Conservation (phyloP, 2,888 invertebrate species). For the Keiferia lycopersicella region DNA sequence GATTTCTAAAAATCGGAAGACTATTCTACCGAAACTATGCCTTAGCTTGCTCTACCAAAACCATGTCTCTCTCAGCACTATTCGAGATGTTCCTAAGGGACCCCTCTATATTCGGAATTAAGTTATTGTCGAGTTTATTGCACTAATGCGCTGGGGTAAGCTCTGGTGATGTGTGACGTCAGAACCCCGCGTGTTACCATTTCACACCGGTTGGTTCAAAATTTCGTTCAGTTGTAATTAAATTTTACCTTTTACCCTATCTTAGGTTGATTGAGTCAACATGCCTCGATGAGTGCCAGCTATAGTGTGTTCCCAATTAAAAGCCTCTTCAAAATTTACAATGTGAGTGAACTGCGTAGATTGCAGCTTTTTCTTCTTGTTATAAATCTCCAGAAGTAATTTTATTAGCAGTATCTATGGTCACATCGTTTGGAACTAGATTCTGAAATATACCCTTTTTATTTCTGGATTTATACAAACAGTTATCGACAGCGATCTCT, state of each 20-base stretch:
- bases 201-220: constrained; percentile 31
- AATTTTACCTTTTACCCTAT: not conserved
- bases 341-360: no score
- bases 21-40: not conserved
- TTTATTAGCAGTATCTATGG: not conserved
- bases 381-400: no score
- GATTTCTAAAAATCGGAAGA: not conserved
- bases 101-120: constrained; percentile 55
- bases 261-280: not conserved
- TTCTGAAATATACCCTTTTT: not conserved
- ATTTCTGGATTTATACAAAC: not conserved
- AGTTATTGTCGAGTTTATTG: constrained; percentile 79
- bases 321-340: no score
- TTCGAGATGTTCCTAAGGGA: constrained; percentile 20
- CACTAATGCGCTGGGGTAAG: constrained; percentile 74
- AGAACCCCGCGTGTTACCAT: constrained; percentile 31
- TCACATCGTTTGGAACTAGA: not conserved
- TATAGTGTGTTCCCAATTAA: no score
- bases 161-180: constrained; percentile 41
- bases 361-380: no score
- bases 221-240: not conserved
- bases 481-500: constrained; percentile 38
- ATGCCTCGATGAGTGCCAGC: not conserved
- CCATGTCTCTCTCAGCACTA: not conserved
- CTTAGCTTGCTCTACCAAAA: not conserved